A percentile compares a stretch with the other conserved stretches of the same genome.
Conservation (phyloP, 2,113 vertebrate genomes). For the Thalassarche chlororhynchos region DNA sequence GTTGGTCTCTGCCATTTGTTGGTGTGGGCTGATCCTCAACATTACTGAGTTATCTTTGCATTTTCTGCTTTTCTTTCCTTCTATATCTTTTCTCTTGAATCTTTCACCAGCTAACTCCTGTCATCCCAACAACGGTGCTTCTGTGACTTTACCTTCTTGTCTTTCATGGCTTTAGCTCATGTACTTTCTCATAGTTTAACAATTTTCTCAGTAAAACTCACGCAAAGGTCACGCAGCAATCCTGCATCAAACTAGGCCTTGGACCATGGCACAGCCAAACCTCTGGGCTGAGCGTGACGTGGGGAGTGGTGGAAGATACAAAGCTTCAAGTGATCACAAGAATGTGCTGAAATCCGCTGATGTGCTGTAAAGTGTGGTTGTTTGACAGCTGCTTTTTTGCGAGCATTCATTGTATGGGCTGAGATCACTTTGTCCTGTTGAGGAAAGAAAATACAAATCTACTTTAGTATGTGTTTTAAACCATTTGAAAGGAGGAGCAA, state of each 20-base stretch:
- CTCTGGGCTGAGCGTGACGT: neutral
- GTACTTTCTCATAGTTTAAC: neutral
- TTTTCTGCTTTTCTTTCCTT: neutral
- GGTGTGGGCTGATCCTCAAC: neutral
- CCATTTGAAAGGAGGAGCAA: neutral
- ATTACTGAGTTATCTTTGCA: neutral
- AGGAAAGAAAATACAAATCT: neutral
- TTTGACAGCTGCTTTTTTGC: neutral
- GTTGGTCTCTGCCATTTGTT: neutral
- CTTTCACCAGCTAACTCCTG: neutral
- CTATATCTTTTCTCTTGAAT: neutral
- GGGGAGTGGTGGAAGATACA: neutral
- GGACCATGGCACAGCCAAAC: neutral
- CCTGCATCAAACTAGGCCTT: neutral
- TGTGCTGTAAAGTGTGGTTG: accelerated
- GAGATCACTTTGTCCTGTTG: neutral
- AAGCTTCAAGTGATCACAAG: neutral
- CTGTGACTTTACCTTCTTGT: neutral
- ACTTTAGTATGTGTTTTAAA: neutral
- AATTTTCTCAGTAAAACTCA: neutral
- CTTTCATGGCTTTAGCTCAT: neutral
- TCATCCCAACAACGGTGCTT: neutral
- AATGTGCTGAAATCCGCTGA: neutral
- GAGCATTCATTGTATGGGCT: accelerated
- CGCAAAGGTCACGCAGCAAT: neutral